These are phyloP conservation scores for Megalurothrips usitatus DNA, from an alignment of 2,888 invertebrate genomes.

Conservation along the genomic window DNA sequence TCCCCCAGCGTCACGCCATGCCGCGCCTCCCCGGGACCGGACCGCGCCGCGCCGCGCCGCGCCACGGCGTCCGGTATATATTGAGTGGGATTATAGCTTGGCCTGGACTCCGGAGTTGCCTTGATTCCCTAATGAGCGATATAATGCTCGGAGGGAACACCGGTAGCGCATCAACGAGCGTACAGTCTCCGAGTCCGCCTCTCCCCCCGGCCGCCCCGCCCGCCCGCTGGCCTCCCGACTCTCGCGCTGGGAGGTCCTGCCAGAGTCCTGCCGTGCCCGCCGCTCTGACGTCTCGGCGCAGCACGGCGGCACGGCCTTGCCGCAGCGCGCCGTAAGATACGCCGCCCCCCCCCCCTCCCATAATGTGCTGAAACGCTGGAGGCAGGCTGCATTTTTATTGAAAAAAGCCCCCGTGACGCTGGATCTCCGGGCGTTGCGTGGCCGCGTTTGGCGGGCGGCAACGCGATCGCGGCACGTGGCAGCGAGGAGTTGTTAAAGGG, in stretches of 20 bases:
- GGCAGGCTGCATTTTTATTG: neutral
- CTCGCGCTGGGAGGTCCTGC: neutral
- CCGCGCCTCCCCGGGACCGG: neutral
- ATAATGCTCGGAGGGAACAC: slow-evolving; percentile 4
- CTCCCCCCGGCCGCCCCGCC: neutral
- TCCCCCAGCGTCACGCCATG: neutral
- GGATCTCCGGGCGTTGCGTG: no score
- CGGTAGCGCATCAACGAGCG: slow-evolving; percentile 1
- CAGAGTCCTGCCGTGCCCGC: neutral
- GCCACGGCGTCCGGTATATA: neutral
- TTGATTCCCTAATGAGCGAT: slow-evolving; percentile 26
- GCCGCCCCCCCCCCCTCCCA: neutral
- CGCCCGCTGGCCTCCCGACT: neutral
- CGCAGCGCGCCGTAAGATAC: neutral
- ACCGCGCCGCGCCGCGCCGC: neutral
- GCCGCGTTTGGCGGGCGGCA: no score
- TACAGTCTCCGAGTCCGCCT: slow-evolving; percentile 4
- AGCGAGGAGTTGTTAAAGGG: no score
- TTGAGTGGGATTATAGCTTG: slow-evolving; percentile 24
- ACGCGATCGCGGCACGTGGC: no score
- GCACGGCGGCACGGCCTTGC: neutral
- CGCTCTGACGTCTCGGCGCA: neutral
- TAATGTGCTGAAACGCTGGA: slow-evolving; percentile 1
- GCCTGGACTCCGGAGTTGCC: neutral
- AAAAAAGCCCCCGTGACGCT: no score